phyloP scores from a whole-genome alignment of 1,140 invertebrate genomes.

The Drosophila persimilis region DNA sequence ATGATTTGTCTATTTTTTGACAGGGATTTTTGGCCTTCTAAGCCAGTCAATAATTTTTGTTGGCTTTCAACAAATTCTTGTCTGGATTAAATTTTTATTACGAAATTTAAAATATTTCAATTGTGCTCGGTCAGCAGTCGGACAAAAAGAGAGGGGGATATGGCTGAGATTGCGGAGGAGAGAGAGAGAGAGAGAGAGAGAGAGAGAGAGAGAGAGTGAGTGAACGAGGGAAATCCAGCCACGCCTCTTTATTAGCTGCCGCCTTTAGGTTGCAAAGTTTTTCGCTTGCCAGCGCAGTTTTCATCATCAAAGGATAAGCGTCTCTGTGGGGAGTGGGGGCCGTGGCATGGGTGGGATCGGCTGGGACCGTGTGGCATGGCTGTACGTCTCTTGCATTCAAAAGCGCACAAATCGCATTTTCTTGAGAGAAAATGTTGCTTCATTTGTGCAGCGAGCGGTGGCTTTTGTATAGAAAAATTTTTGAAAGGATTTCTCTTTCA shows the following conservation, averaged over 20 bases:
- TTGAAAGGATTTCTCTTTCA: slow-evolving; percentile 72
- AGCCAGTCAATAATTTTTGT: not conserved
- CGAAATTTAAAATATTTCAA: slow-evolving; percentile 43
- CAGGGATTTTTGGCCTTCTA: no score
- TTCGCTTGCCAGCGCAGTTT: slow-evolving; percentile 71
- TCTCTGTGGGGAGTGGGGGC: slow-evolving; percentile 19
- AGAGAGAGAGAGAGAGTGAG: slow-evolving; percentile 2
- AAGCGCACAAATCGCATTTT: slow-evolving; percentile 81
- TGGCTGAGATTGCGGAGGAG: not conserved
- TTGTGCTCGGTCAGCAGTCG: slow-evolving; percentile 38
- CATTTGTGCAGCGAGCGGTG: slow-evolving; percentile 71
- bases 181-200: not conserved
- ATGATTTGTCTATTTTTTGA: no score
- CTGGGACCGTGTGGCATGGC: slow-evolving; percentile 32
- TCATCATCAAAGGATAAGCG: slow-evolving; percentile 73
- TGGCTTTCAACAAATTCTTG: not conserved
- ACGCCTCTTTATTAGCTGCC: slow-evolving; percentile 63
- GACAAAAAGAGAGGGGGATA: not conserved
- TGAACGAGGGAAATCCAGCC: slow-evolving; percentile 2
- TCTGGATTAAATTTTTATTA: slow-evolving; percentile 15
- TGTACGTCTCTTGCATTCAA: slow-evolving; percentile 76
- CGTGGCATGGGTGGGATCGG: not conserved
- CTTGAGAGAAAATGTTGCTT: slow-evolving; percentile 79
- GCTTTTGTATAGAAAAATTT: slow-evolving; percentile 78
- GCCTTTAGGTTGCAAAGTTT: slow-evolving; percentile 52